Evolutionary conservation across 2,113 vertebrate species (phyloP), one percentile per base, ranked within the genome.

Genomic region (Nerophis lumbriciformis): DNA sequence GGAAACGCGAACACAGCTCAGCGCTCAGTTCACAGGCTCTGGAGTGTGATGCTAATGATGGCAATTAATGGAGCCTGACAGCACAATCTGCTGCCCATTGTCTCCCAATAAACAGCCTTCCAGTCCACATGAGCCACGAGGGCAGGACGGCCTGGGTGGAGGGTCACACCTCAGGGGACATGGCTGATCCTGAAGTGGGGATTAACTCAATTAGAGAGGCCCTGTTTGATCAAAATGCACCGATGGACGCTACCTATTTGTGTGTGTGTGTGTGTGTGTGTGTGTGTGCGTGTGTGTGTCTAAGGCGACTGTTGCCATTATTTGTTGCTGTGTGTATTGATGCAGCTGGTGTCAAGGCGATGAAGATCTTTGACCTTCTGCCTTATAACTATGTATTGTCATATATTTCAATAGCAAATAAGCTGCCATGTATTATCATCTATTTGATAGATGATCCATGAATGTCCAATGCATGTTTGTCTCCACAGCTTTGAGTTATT

Each of bases 51-150:
- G 94, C 93, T 97, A 96, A 98, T 97, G 94, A 94, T 94, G 92
- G 92, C 88, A 92, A 92, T 93, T 97, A 97, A 98, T 97, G 94
- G 93, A 93, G 91, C 92, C 94, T 95, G 95, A 95, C 95, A 97
- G 93, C 90, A 94, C 95, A 97, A 95, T 96, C 95, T 98, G 96
- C 91, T 96, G 92, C 94, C 93, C 87, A 94, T 97, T 97, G 94
- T 95, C 90, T 91, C 88, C 87, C 90, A 93, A 93, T 92, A 81
- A 91, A 89, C 86, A 77, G 72, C 89, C 74, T 89, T 88, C 87
- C 92, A 88, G 90, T 84, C 91, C 91, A 89, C 90, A 91, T 91
- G 91, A 91, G 85, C 85, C 87, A 64, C 59, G 76, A 72, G 81
- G 70, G 76, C 69, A 61, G 71, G 60, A 73, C 38, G n/a, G 71